phyloP scores from a whole-genome alignment of 1,140 invertebrate genomes.

The Diorhabda sublineata region DNA sequence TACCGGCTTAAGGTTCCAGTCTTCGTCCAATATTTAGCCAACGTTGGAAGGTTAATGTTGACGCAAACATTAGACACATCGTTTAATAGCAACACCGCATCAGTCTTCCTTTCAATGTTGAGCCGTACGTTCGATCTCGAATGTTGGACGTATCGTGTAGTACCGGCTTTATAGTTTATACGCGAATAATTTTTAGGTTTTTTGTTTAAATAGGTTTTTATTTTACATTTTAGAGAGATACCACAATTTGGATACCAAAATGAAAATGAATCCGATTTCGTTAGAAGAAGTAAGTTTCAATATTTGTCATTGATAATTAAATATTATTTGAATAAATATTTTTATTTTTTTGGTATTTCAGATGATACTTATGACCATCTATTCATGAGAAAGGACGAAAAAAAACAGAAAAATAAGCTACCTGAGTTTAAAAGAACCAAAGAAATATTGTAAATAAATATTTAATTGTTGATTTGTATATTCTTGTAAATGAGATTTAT shows the following conservation, averaged over 20 bases:
- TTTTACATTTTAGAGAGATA: slow-evolving; percentile 59
- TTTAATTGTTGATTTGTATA: not conserved
- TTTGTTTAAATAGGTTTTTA: slow-evolving; percentile 1
- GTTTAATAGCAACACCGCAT: too few relatives aligned
- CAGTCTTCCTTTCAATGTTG: too few relatives aligned
- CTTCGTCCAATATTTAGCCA: too few relatives aligned
- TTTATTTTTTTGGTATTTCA: slow-evolving; percentile 45
- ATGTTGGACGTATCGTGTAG: not conserved
- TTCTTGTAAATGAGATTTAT: not conserved
- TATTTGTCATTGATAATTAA: not conserved
- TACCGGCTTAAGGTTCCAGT: too few relatives aligned
- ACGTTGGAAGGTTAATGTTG: too few relatives aligned
- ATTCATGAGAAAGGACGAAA: slow-evolving; percentile 54
- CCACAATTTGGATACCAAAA: slow-evolving; percentile 66
- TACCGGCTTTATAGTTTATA: not conserved
- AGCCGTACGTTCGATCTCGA: too few relatives aligned
- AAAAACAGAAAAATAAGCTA: not conserved
- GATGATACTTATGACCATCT: slow-evolving; percentile 71
- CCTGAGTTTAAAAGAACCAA: not conserved
- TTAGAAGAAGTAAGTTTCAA: slow-evolving; percentile 61
- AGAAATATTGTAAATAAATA: not conserved
- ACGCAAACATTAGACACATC: too few relatives aligned
- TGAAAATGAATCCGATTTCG: slow-evolving; percentile 68
- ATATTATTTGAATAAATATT: slow-evolving; percentile 13
- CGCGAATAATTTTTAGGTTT: not conserved